Percentiles rank a stretch among this genome's conserved stretches.
These are phyloP conservation scores for Stegodyphus dumicola DNA, from an alignment of 1,140 invertebrate species.

Conservation along the genomic window DNA sequence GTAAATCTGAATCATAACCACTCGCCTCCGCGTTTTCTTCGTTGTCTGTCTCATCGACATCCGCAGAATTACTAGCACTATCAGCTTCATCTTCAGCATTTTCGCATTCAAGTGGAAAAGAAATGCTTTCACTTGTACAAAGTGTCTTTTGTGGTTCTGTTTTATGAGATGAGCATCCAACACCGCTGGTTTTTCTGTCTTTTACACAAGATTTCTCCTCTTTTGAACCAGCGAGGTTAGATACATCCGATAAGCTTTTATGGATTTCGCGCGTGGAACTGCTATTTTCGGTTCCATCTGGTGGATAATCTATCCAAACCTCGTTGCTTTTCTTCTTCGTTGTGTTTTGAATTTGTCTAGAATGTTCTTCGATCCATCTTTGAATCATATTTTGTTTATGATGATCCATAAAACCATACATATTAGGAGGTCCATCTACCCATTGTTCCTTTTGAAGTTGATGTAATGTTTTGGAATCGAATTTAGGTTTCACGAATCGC, in stretches of 20 bases:
- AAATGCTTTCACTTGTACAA: slow-evolving; percentile 6
- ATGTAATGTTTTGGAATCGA: slow-evolving; percentile 63
- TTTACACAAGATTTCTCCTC: slow-evolving; percentile 32
- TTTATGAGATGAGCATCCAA: slow-evolving; percentile 2
- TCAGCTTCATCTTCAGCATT: slow-evolving; percentile 34
- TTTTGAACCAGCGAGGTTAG: not conserved
- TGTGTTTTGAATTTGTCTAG: slow-evolving; percentile 62
- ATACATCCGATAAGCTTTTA: not conserved
- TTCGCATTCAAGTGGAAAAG: slow-evolving; percentile 3
- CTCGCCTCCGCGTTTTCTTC: slow-evolving; percentile 52
- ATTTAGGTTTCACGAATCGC: slow-evolving; percentile 77
- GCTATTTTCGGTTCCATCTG: not conserved
- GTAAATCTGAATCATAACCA: slow-evolving; percentile 51
- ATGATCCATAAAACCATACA: slow-evolving; percentile 85
- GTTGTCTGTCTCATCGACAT: slow-evolving; percentile 60
- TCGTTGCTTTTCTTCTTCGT: slow-evolving; percentile 47
- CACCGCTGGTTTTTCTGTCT: not conserved
- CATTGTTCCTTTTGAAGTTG: slow-evolving; percentile 85
- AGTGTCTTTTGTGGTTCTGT: not conserved
- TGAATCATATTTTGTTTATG: slow-evolving; percentile 93
- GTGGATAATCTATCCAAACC: slow-evolving; percentile 60
- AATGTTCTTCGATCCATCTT: slow-evolving; percentile 92
- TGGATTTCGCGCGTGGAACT: not conserved
- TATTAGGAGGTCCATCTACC: slow-evolving; percentile 84
- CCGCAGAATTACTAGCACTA: slow-evolving; percentile 60